Evolutionary conservation across 2,888 invertebrate genomes (phyloP), one percentile per base, ranked within the genome.

Genomic region (Andrena flavipes): DNA sequence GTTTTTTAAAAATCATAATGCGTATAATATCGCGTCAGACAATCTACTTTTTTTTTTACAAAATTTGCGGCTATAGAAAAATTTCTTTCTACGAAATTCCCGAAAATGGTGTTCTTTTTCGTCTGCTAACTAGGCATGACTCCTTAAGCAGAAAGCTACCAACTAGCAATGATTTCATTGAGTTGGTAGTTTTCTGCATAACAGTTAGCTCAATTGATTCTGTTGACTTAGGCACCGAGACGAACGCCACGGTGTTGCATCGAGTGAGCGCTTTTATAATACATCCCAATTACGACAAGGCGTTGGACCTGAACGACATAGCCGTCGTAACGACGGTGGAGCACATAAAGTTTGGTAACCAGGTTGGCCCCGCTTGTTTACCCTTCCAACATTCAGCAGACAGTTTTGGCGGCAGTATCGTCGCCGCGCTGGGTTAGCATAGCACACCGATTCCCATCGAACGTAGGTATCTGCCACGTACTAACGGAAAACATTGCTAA

Each of bases 321-420:
- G 95, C 95, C 0, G 76, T 96, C 0, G 71, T 96, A 0, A 90
- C 86, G 54, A 90, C 95, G 0, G 30, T 29, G 0, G 78, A 73
- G 0, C 6, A 42, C 0, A 96, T 96, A 0, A 16, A 8, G 10
- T 96, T 95, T 89, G 95, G 92, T 71, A 90, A 94, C 0, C 91
- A 92, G 59, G 96, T 97, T 1, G 95, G 95, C 0, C 96, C 96
- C 0, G 95, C 93, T 29, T 97, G 97, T 88, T 90, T 97, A 60
- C 97, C 97, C 0, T 96, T 96, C 91, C 85, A 88, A 71, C 91
- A 91, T 70, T 35, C 82, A 2, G 62, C 16, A 0, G 90, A 91
- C 13, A 87, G 90, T 2, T 93, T 94, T 51, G 89, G 74, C 2
- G 92, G 91, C 2, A 72, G 84, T 2, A 62, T 16, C 2, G 92